These are phyloP conservation scores for Drosophila novamexicana DNA, from an alignment of 1,140 invertebrate species.

Conservation along the genomic window DNA sequence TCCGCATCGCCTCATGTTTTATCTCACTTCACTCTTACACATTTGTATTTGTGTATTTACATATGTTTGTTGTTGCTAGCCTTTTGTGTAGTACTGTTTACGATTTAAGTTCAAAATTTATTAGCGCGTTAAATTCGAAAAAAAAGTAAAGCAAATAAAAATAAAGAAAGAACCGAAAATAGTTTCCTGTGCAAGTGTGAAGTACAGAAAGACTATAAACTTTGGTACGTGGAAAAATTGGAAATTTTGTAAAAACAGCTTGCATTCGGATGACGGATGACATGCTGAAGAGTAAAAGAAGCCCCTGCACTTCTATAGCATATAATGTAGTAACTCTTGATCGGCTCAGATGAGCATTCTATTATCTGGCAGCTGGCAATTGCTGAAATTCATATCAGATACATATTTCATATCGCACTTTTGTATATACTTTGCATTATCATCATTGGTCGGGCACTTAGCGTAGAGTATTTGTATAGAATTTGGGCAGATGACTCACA, in stretches of 20 bases:
- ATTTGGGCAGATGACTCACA: slow-evolving; percentile 33
- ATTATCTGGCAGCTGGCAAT: not conserved
- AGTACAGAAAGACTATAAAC: not conserved
- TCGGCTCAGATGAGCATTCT: not conserved
- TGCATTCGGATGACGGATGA: not conserved
- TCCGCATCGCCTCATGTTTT: slow-evolving; percentile 38
- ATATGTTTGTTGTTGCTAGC: slow-evolving; percentile 49
- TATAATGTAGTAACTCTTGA: not conserved
- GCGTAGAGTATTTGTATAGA: slow-evolving; percentile 26
- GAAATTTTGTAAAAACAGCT: not conserved
- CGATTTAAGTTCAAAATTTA: slow-evolving; percentile 52
- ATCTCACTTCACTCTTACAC: slow-evolving; percentile 58
- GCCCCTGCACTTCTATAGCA: not conserved
- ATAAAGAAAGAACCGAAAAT: slow-evolving; percentile 4
- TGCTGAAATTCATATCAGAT: too few relatives aligned
- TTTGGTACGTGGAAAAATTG: not conserved
- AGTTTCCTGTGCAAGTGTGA: slow-evolving; percentile 12
- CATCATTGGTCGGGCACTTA: slow-evolving; percentile 31
- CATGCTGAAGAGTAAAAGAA: not conserved
- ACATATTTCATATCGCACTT: slow-evolving; percentile 12
- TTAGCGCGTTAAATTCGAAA: slow-evolving; percentile 48
- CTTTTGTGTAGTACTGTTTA: slow-evolving; percentile 51
- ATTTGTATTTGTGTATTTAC: slow-evolving; percentile 51
- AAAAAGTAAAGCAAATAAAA: slow-evolving; percentile 1
- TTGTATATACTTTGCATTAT: slow-evolving; percentile 38